Evolutionary conservation across 2,797 vertebrate genomes (phyloP).

Genomic region (Tragopan temminckii): DNA sequence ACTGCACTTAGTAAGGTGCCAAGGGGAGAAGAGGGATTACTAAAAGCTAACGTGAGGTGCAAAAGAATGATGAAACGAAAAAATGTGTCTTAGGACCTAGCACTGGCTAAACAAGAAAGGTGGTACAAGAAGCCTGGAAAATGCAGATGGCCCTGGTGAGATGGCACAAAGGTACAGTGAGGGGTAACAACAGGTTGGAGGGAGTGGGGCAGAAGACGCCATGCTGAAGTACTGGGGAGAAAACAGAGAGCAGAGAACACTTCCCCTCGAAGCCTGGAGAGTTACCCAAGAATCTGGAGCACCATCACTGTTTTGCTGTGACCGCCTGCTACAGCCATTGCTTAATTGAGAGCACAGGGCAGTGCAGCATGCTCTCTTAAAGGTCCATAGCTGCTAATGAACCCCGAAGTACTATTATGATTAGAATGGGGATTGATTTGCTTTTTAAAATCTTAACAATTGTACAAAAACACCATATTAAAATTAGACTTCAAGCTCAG

Average conservation of each 20-base stretch:
- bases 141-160: not conserved
- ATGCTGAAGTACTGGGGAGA: not conserved
- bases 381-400: not conserved
- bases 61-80: not conserved
- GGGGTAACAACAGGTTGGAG: not conserved
- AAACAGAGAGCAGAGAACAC: not conserved
- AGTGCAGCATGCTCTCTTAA: not conserved
- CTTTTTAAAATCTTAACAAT: not conserved
- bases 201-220: not conserved
- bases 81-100: not conserved
- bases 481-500: not conserved
- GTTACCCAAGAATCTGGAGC: not conserved
- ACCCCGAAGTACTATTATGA: not conserved
- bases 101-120: not conserved
- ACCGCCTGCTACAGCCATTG: not conserved
- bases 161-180: not conserved
- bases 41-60: not conserved
- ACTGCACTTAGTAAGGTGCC: not conserved
- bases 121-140: accelerated
- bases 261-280: not conserved
- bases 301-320: not conserved
- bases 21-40: not conserved
- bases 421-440: not conserved
- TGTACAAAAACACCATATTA: not conserved
- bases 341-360: not conserved